Evolutionary conservation across 2,113 vertebrate species (phyloP).

Genomic region (Empidonax traillii): DNA sequence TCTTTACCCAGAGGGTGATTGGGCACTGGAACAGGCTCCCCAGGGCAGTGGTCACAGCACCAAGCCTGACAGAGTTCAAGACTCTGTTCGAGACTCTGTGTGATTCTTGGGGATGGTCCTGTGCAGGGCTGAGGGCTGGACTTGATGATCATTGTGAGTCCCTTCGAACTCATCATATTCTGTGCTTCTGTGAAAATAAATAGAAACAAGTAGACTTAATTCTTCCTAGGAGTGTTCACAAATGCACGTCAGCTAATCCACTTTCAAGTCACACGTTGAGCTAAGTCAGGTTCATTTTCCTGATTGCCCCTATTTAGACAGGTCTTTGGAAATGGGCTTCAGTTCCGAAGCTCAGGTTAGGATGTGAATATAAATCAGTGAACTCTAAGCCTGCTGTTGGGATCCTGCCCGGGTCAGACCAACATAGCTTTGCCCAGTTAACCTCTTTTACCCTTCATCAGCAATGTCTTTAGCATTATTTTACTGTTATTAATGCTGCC

Average conservation of each 20-base stretch:
- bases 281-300: slow-evolving; percentile 64
- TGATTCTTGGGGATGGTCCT: not conserved
- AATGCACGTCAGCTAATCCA: slow-evolving; percentile 21
- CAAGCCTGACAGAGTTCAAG: not conserved
- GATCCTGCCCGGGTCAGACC: slow-evolving; percentile 7
- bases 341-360: slow-evolving; percentile 34
- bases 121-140: not conserved
- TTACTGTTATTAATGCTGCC: slow-evolving; percentile 45
- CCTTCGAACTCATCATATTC: not conserved
- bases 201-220: not conserved
- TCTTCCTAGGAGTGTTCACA: not conserved
- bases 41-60: not conserved
- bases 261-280: slow-evolving; percentile 56
- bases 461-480: slow-evolving; percentile 28
- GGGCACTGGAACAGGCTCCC: not conserved
- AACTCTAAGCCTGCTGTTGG: slow-evolving; percentile 31
- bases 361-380: slow-evolving; percentile 58
- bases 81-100: too few species aligned
- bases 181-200: not conserved
- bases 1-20: not conserved
- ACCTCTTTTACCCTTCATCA: slow-evolving; percentile 37
- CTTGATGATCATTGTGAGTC: not conserved
- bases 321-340: slow-evolving; percentile 56
- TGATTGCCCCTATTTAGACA: slow-evolving; percentile 64
- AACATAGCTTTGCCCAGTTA: slow-evolving; percentile 32